Evolutionary conservation across 1,140 invertebrate genomes (phyloP).

Genomic region (Nautilus pompilius): DNA sequence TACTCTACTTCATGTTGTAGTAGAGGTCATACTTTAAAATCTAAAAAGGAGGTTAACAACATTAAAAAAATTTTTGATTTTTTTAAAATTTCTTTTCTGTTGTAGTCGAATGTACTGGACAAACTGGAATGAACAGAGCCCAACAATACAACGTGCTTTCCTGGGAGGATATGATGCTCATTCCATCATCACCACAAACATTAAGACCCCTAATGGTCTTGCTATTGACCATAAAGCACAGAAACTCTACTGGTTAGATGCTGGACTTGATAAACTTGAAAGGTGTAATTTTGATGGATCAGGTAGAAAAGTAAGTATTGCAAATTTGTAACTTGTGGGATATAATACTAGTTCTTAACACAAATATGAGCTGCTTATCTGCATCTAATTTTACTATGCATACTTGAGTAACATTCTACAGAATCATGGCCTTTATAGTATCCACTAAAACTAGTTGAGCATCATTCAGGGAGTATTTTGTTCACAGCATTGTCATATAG

Average conservation of each 20-base stretch:
- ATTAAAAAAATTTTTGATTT: background rate
- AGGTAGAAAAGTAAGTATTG: constrained; percentile 63
- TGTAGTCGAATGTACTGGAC: constrained; percentile 91
- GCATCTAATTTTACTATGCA: no score
- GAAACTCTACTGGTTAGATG: constrained; percentile 98
- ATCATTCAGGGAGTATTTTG: no score
- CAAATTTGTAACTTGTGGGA: no score
- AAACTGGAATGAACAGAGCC: constrained; percentile 88
- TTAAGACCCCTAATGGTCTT: constrained; percentile 93
- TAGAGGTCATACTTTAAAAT: no score
- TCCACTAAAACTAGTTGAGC: no score
- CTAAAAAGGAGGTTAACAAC: background rate
- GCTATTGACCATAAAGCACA: constrained; percentile 94
- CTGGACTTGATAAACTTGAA: constrained; percentile 96
- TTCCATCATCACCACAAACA: constrained; percentile 86
- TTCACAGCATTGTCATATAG: no score
- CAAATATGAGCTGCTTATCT: no score
- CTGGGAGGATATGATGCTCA: constrained; percentile 91
- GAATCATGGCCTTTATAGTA: no score
- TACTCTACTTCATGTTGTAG: background rate
- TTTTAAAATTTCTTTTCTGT: constrained; percentile 62
- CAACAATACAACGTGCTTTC: constrained; percentile 89
- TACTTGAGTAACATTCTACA: no score
- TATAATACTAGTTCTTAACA: no score
- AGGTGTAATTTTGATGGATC: constrained; percentile 84